phyloP scores from a whole-genome alignment of 2,113 vertebrate genomes.

The Neolamprologus ventralis region DNA sequence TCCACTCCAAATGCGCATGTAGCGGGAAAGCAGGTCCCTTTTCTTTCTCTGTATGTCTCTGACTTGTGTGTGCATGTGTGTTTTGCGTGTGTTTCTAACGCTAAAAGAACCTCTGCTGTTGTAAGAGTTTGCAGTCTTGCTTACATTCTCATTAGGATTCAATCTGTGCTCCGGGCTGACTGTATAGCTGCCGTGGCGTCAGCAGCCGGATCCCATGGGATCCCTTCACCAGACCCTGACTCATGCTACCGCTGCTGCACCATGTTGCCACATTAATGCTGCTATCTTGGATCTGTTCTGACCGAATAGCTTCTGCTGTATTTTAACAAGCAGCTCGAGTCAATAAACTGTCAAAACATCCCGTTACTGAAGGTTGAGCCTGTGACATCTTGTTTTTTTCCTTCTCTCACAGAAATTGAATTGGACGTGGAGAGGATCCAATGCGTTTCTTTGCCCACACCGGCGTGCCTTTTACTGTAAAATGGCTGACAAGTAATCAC shows the following conservation, averaged over 20 bases:
- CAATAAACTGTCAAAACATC: constrained; percentile 13
- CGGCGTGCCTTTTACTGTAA: not conserved
- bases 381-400: not conserved
- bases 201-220: constrained; percentile 32
- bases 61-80: not conserved
- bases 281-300: not conserved
- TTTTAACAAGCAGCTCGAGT: not conserved
- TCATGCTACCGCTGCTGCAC: constrained; percentile 9
- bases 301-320: not conserved
- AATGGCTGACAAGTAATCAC: not conserved
- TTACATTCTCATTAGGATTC: constrained; percentile 33
- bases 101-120: not conserved
- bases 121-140: not conserved
- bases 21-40: not conserved
- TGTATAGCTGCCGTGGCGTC: constrained; percentile 20
- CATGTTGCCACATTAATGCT: not conserved
- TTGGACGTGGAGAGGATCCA: not conserved
- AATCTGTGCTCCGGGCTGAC: not conserved
- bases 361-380: not conserved
- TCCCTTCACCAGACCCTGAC: constrained; percentile 41
- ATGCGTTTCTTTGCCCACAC: not conserved
- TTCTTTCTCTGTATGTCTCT: not conserved
- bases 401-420: not conserved
- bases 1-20: not conserved
- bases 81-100: not conserved